These are phyloP conservation scores for Lordiphosa fenestrarum DNA, from an alignment of 2,888 invertebrate genomes.

Conservation along the genomic window DNA sequence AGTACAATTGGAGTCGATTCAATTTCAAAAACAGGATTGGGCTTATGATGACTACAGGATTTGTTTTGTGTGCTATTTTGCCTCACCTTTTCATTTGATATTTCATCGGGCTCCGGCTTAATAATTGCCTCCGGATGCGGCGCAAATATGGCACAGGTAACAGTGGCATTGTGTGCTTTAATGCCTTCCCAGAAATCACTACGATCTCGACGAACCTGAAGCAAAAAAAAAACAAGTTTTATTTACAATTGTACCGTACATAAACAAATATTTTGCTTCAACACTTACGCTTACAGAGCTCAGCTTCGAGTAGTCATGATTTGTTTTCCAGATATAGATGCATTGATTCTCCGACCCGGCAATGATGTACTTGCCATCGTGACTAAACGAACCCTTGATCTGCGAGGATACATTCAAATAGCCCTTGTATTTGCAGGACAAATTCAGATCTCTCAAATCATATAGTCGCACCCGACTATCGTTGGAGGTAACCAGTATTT, in stretches of 20 bases:
- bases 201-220: slow-evolving; percentile 90
- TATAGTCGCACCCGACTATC: slow-evolving; percentile 98
- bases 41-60: no score
- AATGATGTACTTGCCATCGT: slow-evolving; percentile 97
- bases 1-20: no score
- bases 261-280: no score
- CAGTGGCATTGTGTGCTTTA: slow-evolving; percentile 96
- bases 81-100: slow-evolving; percentile 76
- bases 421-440: slow-evolving; percentile 97
- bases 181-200: slow-evolving; percentile 99
- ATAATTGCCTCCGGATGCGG: slow-evolving; percentile 97
- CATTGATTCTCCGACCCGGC: slow-evolving; percentile 99
- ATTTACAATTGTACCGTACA: no score
- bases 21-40: no score
- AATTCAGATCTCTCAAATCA: slow-evolving; percentile 95
- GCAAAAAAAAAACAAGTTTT: background rate
- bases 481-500: slow-evolving; percentile 97
- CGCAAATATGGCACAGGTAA: slow-evolving; percentile 98
- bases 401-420: slow-evolving; percentile 97
- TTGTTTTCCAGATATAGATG: slow-evolving; percentile 98
- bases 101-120: slow-evolving; percentile 83
- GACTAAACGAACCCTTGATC: slow-evolving; percentile 98
- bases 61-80: no score
- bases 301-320: slow-evolving; percentile 97
- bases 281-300: slow-evolving; percentile 84